Evolutionary conservation across 2,888 invertebrate species (phyloP), one percentile per base, ranked within the genome.

Genomic region (Tetranychus truncatus): DNA sequence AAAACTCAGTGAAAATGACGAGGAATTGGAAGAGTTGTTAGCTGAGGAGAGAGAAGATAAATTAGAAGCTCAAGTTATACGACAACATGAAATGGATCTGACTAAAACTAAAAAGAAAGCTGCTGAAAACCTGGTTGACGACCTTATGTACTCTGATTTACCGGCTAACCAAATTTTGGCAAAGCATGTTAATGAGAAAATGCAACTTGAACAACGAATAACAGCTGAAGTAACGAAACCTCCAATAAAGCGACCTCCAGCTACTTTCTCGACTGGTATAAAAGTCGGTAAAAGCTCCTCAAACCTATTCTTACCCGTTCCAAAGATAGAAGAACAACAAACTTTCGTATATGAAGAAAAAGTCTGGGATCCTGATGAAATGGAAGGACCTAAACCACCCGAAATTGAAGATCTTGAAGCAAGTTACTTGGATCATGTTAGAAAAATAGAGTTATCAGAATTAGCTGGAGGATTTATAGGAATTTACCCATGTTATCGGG

Each of bases 41-140:
- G 80, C 81, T 74, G 82, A 82, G 78, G 88, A 88, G 80, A 88
- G 88, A 81, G 89, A 90, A 77, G 67, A 74, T 15, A 89, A 91
- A 78, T 84, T 88, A 0, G 85, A 91, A 73, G 87, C 88, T 77
- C 85, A 88, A 75, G 90, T 92, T 66, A 46, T 79, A 72, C 78
- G 82, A 73, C 80, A 81, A 74, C 79, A 79, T 9, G 79, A 79
- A 18, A n/a, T 74, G 1, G 75, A 77, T 67, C 77, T 75, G 69
- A 73, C 72, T 21, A 78, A 76, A 20, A 81, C 77, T 18, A 78
- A 76, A 71, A 66, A 88, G 90, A 87, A 90, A 66, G 90, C 91
- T 79, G 93, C 92, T 80, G 92, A 95, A 82, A 92, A 92, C 0
- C 84, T 97, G 6, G 94, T 97, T 76, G 95, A 96, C 83, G 95